phyloP scores from a whole-genome alignment of 2,888 invertebrate species.

The Noctuana brunneofusca region DNA sequence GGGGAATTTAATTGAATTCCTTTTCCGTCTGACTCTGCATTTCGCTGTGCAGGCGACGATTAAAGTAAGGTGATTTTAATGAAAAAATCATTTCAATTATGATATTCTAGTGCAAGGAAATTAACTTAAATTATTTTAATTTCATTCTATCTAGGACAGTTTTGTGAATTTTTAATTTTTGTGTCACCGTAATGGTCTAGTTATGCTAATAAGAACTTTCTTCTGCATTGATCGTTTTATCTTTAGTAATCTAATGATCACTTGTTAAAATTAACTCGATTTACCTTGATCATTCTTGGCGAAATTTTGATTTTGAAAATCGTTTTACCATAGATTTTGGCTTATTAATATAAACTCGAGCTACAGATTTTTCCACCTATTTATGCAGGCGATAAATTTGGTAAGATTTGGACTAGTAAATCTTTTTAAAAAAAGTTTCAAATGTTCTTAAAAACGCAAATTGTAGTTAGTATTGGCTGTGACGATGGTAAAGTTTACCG shows the following conservation, averaged over 20 bases:
- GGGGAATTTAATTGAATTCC: slow-evolving; percentile 34
- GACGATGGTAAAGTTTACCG: background rate
- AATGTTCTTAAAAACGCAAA: no score
- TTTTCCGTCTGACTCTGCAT: slow-evolving; percentile 30
- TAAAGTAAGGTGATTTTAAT: slow-evolving; percentile 31
- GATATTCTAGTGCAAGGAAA: slow-evolving; percentile 17
- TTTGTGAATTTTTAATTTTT: slow-evolving; percentile 2
- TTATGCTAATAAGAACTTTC: background rate
- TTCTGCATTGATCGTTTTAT: background rate
- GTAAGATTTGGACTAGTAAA: no score
- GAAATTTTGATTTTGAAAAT: no score
- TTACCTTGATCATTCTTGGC: no score
- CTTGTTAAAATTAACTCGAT: background rate
- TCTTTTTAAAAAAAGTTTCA: no score
- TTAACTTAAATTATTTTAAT: slow-evolving; percentile 21
- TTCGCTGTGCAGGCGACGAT: slow-evolving; percentile 25
- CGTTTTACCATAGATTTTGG: no score
- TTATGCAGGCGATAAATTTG: no score
- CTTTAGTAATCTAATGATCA: background rate
- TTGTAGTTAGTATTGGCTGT: no score
- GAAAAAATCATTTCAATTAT: slow-evolving; percentile 33
- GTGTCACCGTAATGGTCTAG: background rate
- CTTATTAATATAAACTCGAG: no score
- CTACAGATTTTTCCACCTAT: no score
- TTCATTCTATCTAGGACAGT: slow-evolving; percentile 10